A percentile compares a stretch with the other conserved stretches of the same genome.
Evolutionary conservation across 2,888 invertebrate species (phyloP).

Genomic region (Drosophila paracracens): DNA sequence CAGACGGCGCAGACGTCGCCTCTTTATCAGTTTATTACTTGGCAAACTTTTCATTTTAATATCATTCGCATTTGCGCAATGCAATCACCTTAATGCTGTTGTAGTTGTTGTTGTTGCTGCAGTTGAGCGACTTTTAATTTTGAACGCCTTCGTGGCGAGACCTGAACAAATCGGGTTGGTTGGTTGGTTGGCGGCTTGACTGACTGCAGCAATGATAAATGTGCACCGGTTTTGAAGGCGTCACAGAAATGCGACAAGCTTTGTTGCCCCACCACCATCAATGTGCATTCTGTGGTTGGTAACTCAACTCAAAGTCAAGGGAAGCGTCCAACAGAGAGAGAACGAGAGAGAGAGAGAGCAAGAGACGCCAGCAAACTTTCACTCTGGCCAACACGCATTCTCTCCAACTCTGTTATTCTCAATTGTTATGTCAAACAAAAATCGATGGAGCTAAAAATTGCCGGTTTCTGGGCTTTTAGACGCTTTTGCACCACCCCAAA

Average conservation of each 20-base stretch:
- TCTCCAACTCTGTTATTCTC: background rate
- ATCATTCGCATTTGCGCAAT: slow-evolving; percentile 76
- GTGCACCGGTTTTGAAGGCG: slow-evolving; percentile 68
- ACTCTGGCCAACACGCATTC: slow-evolving; percentile 8
- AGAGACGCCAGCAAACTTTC: slow-evolving; percentile 33
- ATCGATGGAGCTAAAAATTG: slow-evolving; percentile 78
- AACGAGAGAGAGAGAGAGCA: background rate
- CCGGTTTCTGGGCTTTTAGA: slow-evolving; percentile 48
- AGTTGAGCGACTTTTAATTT: slow-evolving; percentile 82
- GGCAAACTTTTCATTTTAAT: slow-evolving; percentile 81
- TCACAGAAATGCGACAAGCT: slow-evolving; percentile 46
- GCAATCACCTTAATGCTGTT: slow-evolving; percentile 55
- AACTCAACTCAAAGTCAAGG: slow-evolving; percentile 49
- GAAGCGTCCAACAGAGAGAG: background rate
- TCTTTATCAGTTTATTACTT: slow-evolving; percentile 81
- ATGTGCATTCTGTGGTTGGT: slow-evolving; percentile 2
- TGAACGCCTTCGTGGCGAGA: slow-evolving; percentile 79
- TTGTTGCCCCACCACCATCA: slow-evolving; percentile 12
- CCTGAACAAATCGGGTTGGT: slow-evolving; percentile 71
- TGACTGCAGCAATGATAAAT: slow-evolving; percentile 72
- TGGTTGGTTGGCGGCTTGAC: slow-evolving; percentile 47
- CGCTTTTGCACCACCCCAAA: background rate
- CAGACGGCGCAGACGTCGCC: slow-evolving; percentile 77
- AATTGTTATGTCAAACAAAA: slow-evolving; percentile 41
- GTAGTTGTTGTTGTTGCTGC: slow-evolving; percentile 43